Evolutionary conservation across 2,888 invertebrate species (phyloP).

Genomic region (Epicampocera succincta): DNA sequence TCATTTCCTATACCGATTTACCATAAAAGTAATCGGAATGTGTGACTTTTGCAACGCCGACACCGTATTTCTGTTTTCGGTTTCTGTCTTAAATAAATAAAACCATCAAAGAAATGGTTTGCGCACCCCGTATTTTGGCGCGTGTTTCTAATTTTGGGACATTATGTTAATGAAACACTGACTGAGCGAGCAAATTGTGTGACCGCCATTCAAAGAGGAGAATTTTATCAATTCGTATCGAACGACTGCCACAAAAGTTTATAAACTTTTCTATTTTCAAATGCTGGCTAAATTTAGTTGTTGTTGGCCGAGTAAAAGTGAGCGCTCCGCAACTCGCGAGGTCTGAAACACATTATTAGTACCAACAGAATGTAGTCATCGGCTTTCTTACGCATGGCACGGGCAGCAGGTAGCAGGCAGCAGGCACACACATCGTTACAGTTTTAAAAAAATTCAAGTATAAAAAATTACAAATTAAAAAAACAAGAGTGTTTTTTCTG

Average conservation of each 20-base stretch:
- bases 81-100: too few species aligned
- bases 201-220: slow-evolving; percentile 18
- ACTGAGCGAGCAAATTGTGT: slow-evolving; percentile 41
- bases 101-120: too few species aligned
- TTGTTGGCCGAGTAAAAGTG: slow-evolving; percentile 29
- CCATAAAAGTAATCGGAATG: too few species aligned
- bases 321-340: slow-evolving; percentile 4
- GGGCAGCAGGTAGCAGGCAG: too few species aligned
- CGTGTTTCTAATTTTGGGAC: slow-evolving; percentile 76
- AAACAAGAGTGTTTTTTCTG: slow-evolving; percentile 19
- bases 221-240: neutral
- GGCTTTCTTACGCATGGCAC: slow-evolving; percentile 51
- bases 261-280: slow-evolving; percentile 36
- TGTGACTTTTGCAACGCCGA: too few species aligned
- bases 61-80: too few species aligned
- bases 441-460: slow-evolving; percentile 35
- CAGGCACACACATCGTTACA: slow-evolving; percentile 38
- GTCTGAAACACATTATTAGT: slow-evolving; percentile 40
- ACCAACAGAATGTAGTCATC: slow-evolving; percentile 60
- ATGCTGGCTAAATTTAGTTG: neutral
- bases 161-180: slow-evolving; percentile 72
- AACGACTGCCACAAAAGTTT: slow-evolving; percentile 36
- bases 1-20: too few species aligned
- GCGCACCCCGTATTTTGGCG: slow-evolving; percentile 60
- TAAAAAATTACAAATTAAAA: slow-evolving; percentile 23